Conservation (phyloP, 2,797 vertebrate genomes). For the Pempheris klunzingeri region DNA sequence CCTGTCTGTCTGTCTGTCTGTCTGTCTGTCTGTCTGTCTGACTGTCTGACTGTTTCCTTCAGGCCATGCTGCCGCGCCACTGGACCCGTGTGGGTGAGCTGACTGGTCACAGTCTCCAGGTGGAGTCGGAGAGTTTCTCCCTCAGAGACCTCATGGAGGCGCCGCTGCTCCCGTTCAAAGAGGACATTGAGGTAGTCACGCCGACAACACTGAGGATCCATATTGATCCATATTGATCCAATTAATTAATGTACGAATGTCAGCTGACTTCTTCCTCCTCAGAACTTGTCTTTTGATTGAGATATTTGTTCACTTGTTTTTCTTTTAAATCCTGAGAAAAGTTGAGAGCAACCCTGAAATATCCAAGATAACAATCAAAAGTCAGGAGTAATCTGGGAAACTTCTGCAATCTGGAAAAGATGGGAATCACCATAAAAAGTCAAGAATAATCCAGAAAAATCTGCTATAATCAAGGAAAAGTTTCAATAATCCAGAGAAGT, state of each 20-base stretch:
- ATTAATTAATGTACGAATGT: background rate
- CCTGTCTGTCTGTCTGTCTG: background rate
- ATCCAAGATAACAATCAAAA: no score
- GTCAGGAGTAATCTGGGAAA: background rate
- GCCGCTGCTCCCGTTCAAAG: slow-evolving; percentile 86
- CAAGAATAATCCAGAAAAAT: background rate
- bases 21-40: no score
- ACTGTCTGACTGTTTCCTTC: background rate
- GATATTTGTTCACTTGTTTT: no score
- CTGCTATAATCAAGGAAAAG: no score
- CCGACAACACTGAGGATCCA: no score
- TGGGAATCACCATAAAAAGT: background rate
- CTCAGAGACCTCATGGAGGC: slow-evolving; percentile 87
- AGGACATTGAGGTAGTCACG: slow-evolving; percentile 88
- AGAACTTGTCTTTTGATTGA: background rate
- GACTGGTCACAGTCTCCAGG: slow-evolving; percentile 85
- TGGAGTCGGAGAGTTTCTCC: slow-evolving; percentile 85
- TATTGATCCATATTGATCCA: no score
- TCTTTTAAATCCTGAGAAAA: background rate
- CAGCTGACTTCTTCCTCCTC: background rate
- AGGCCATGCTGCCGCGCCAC: slow-evolving; percentile 89
- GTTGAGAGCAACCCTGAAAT: no score
- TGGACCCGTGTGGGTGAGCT: slow-evolving; percentile 86
- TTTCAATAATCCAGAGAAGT: background rate
- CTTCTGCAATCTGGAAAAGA: background rate